Evolutionary conservation across 2,888 invertebrate species (phyloP), one percentile per base, ranked within the genome.

Genomic region (Eurytoma californica): DNA sequence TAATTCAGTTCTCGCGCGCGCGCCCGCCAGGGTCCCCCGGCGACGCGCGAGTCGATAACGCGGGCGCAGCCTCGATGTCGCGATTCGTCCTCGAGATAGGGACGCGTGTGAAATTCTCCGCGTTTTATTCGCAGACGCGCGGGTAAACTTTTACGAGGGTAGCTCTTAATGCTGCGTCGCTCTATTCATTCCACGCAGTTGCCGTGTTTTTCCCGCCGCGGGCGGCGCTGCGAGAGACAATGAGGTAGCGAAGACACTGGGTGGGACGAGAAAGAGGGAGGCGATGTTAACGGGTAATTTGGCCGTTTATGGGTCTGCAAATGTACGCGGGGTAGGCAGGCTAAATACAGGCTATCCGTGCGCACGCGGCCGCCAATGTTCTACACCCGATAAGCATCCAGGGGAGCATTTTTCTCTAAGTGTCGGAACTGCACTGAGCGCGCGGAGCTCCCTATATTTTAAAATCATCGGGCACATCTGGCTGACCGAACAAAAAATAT

Each of bases 21-120:
- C 18, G 28, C 24, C 47, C 65, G 55, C 30, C 16, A 39, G 57
- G 53, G 47, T 28, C 20, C 39, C 49, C 39, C 84, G 60, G 53
- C 57, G 81, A 77, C 39, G 61, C 7, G 80, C 78, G 81, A 58
- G 83, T 83, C 86, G 87, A 87, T 87, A 88, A 86, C 85, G 70
- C 24, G 24, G 24, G 24, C 24, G 24, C 81, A 70, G 55, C 49
- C 47, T 65, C 63, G 67, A 16, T n/a, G 65, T 47, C 39, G 55
- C 61, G 67, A 77, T 74, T 57, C 51, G 69, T 20, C 60, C 58
- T 65, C 53, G 49, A 53, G 73, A 77, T 83, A 84, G 83, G 83
- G 85, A 81, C 80, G 82, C 83, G 86, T 84, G 85, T 84, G 84
- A 84, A 85, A 85, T 85, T 83, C 82, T 12, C 24, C 68, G 30